Evolutionary conservation across 2,888 invertebrate genomes (phyloP).

Genomic region (Harpagoxenus sublaevis): DNA sequence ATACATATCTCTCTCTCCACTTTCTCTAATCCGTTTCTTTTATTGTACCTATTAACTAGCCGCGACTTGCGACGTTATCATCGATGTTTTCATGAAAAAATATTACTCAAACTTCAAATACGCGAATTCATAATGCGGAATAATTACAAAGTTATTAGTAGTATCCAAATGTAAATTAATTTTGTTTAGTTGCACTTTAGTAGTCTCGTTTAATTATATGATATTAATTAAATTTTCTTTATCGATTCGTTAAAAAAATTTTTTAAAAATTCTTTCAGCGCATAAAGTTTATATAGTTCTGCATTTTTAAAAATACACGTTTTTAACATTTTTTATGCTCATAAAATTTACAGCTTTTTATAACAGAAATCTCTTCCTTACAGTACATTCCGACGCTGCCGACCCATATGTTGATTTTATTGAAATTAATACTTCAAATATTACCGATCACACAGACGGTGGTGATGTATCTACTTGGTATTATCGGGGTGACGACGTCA

Average conservation of each 20-base stretch:
- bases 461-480: slow-evolving; percentile 77
- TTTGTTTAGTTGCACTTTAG: background rate
- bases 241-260: background rate
- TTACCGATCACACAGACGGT: slow-evolving; percentile 80
- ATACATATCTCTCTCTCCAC: background rate
- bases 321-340: background rate
- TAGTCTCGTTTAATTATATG: background rate
- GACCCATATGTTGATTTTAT: slow-evolving; percentile 69
- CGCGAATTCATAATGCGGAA: background rate
- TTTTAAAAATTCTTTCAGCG: background rate
- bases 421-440: slow-evolving; percentile 77
- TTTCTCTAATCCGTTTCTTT: slow-evolving; percentile 37
- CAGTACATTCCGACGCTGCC: slow-evolving; percentile 78
- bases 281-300: background rate
- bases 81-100: background rate
- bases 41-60: background rate
- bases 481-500: slow-evolving; percentile 78
- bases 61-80: background rate
- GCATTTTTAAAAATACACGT: background rate
- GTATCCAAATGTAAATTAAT: background rate
- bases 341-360: background rate
- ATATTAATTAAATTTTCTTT: background rate
- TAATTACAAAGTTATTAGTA: background rate
- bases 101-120: background rate
- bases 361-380: slow-evolving; percentile 48